Evolutionary conservation across 2,888 invertebrate species (phyloP), one percentile per base, ranked within the genome.

Genomic region (Leptopterna dolabrata): DNA sequence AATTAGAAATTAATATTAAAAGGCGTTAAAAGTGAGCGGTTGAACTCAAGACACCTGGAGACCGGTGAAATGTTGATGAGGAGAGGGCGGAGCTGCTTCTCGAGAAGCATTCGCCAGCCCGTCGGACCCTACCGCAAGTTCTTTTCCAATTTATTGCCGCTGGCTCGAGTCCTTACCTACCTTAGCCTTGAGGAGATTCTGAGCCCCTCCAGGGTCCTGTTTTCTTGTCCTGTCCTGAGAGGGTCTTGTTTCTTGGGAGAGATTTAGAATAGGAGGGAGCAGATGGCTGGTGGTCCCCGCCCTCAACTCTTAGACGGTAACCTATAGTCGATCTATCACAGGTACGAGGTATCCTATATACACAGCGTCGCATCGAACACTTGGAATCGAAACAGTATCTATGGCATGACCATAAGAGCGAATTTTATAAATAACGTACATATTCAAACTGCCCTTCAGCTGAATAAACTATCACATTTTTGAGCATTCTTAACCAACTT

Each of bases 1-100:
- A 83, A 83, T 83, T 83, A 83, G 63, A 70, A 83, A 83, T 83
- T 83, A 83, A 83, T 83, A 83, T 83, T 83, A 63, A 81, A 43
- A 70, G 43, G 29, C 24, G 36, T 41, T 24, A 83, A 70, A 83
- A 70, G 78, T 29, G 63, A 81, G 55, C 55, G 81, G n/a, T 16
- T n/a, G 81, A 30, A 70, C 24, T 70, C 41, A 70, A 83, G 83
- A 83, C 83, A 70, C 63, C 83, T 63, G 70, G 83, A 70, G 43
- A 70, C 78, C 45, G 6, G n/a, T 78, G 45, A 78, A 78, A 78
- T 45, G 43, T 78, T 78, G 78, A 78, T 78, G 78, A 78, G 45
- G 36, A 1, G 7, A 29, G 41, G 41, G 24, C 16, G 6, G 24
- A 71, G 78, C 27, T 45, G 78, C 45, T 78, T 19, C 78, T 78